These are phyloP conservation scores for Atrichornis clamosus DNA, from an alignment of 2,113 vertebrate genomes.

Conservation along the genomic window DNA sequence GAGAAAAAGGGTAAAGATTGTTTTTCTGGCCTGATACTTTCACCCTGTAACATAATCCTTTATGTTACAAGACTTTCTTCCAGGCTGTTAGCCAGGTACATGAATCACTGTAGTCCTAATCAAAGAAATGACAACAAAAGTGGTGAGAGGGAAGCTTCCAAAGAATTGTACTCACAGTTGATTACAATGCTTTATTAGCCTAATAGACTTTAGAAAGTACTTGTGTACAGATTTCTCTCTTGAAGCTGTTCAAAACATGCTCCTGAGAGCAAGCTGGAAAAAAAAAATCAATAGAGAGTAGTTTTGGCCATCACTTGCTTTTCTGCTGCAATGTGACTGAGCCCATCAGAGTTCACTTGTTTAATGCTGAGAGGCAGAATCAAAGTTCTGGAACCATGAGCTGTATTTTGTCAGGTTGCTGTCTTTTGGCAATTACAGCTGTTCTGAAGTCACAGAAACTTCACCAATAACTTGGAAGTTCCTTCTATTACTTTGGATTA, in stretches of 20 bases:
- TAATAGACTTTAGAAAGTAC: background rate
- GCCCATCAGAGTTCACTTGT: background rate
- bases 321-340: background rate
- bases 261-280: background rate
- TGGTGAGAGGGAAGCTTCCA: background rate
- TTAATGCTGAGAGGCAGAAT: background rate
- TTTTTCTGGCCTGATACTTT: background rate
- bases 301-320: background rate
- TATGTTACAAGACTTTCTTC: background rate
- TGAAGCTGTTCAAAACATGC: background rate
- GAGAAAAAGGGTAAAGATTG: background rate
- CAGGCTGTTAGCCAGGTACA: background rate
- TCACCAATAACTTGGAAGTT: background rate
- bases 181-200: background rate
- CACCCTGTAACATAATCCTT: background rate
- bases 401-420: slow-evolving; percentile 1
- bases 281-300: background rate
- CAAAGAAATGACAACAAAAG: background rate
- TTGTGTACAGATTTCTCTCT: background rate
- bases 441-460: background rate
- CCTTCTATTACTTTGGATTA: background rate
- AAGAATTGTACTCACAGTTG: background rate
- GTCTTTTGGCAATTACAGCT: slow-evolving; percentile 1
- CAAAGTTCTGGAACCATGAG: background rate
- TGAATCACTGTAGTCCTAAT: background rate